phyloP scores from a whole-genome alignment of 2,113 vertebrate genomes.

The Taxidea taxus region DNA sequence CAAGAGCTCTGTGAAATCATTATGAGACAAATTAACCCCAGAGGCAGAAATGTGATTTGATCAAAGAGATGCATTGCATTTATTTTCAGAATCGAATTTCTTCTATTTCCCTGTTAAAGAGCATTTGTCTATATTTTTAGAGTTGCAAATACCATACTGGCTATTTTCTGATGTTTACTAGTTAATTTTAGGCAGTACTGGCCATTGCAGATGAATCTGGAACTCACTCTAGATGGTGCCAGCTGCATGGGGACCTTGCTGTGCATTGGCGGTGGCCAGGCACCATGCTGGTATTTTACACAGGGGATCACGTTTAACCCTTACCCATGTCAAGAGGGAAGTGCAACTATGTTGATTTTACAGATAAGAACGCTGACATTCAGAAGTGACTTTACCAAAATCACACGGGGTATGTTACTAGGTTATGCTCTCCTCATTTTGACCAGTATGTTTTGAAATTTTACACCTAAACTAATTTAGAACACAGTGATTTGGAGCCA shows the following conservation, averaged over 20 bases:
- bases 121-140: slow-evolving; percentile 22
- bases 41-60: slow-evolving; percentile 57
- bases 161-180: not conserved
- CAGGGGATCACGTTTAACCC: too few relatives aligned
- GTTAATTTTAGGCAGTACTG: not conserved
- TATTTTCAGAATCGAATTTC: slow-evolving; percentile 60
- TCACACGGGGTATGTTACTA: too few relatives aligned
- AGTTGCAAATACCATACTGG: slow-evolving; percentile 5
- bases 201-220: not conserved
- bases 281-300: not conserved
- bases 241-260: not conserved
- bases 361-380: not conserved
- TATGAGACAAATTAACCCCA: slow-evolving; percentile 30
- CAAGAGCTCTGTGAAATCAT: slow-evolving; percentile 44
- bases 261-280: accelerated
- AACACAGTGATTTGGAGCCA: not conserved
- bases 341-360: not conserved
- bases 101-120: slow-evolving; percentile 32
- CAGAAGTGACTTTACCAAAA: not conserved
- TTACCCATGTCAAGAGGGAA: not conserved
- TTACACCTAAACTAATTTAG: not conserved
- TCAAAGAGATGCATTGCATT: slow-evolving; percentile 36
- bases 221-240: not conserved
- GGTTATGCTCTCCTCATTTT: not conserved
- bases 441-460: not conserved